Evolutionary conservation across 2,113 vertebrate genomes (phyloP), one percentile per base, ranked within the genome.

Genomic region (Microcebus lehilahytsara): DNA sequence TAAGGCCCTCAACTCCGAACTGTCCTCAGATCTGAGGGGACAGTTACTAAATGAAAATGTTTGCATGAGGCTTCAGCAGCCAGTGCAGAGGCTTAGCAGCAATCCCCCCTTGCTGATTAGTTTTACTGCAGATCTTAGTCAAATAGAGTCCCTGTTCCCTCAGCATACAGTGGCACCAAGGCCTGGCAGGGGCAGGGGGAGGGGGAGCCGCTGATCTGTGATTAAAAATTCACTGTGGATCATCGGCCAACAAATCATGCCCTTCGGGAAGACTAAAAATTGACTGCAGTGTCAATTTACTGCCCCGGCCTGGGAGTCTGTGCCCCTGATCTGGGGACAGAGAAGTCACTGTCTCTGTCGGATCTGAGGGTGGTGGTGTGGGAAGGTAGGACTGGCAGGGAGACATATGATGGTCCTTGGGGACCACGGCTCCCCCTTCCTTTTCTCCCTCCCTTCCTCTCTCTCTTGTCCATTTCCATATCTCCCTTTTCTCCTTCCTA

Each of bases 281-380:
- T 85, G 97, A 95, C 93, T 85, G 53, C 51, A 27, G 91, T 88
- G 96, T 96, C 93, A 94, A 81, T 92, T 96, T 96, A 60, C 77
- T 95, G 53, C 67, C 27, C n/a, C 5, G 67, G 66, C 46, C 74
- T 86, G 79, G 79, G 89, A 92, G 91, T 89, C 56, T 77, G 64
- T 53, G 74, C 9, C 53, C 25, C 89, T 62, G 32, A 72, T 78
- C 71, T 92, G 67, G 32, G 69, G 62, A 34, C 12, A 72, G 37
- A 89, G 71, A 92, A 53, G 51, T 80, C 34, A 7, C 34, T 16
- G 9, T 58, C 62, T 89, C 40, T 23, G 27, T 79, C 2, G 3
- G 51, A 74, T 64, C 85, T 17, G 14, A 90, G 64, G 72, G 27
- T 46, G 2, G 49, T 11, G 71, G 23, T 56, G 17, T 84, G 1